Evolutionary conservation across 2,113 vertebrate species (phyloP).

Genomic region (Cavia aperea): DNA sequence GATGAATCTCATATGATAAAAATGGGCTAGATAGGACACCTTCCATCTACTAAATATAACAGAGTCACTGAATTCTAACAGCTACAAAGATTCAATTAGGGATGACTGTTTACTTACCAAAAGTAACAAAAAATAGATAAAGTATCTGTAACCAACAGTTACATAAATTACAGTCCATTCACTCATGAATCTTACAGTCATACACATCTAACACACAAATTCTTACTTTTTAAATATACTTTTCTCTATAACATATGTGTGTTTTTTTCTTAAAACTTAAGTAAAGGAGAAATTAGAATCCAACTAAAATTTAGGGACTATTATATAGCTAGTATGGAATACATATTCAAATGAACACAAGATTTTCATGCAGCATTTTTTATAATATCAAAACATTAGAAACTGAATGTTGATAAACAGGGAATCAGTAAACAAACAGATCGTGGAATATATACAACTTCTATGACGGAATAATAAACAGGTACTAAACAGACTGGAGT

Average conservation of each 20-base stretch:
- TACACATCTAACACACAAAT: not conserved
- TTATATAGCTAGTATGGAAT: not conserved
- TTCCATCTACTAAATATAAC: not conserved
- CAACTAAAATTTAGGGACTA: conserved; percentile 28
- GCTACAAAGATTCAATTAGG: not conserved
- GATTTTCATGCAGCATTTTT: not conserved
- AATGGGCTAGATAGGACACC: not conserved
- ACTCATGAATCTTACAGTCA: not conserved
- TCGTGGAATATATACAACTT: not conserved
- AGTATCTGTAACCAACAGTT: not conserved
- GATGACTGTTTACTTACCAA: not conserved
- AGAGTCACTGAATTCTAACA: not conserved
- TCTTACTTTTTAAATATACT: conserved; percentile 1
- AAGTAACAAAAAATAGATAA: not conserved
- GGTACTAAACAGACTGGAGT: not conserved
- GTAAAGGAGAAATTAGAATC: not conserved
- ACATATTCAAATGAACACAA: not conserved
- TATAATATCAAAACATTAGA: not conserved
- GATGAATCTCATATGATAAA: not conserved
- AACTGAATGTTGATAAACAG: not conserved
- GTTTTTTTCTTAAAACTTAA: not conserved
- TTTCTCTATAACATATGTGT: conserved; percentile 17
- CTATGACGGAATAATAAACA: not conserved
- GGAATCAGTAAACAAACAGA: not conserved
- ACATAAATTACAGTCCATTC: not conserved